Base-by-base conservation (phyloP, 2,797 vertebrate genomes). In the Tympanoctomys barrerae region DNA sequence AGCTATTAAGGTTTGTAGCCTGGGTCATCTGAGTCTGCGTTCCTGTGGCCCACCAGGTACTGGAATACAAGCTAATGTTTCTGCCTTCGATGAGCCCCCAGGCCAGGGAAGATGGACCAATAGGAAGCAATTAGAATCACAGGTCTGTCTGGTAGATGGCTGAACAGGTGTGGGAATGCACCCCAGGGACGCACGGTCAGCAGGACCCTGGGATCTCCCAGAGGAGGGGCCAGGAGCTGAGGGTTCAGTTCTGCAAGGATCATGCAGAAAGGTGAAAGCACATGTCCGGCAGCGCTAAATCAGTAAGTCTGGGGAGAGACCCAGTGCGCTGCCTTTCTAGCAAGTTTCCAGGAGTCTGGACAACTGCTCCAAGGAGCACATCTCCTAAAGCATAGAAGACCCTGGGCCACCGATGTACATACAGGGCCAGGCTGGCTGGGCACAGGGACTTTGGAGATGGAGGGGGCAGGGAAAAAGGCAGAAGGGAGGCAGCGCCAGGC, bases 31-130 rank as follows among this genome's bases (percentile, higher is more conserved):
- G 10, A 1, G 13, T 3, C 8, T 21, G 11, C 52, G 18, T 52
- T 77, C 66, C 52, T 70, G n/a, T 33, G 0, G 2, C 28, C 73
- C 19, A 2, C 24, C 1, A 0, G n/a, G 19, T 16, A 28, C 33
- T 81, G 39, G 68, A 54, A 18, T 39, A 4, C 31, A 46, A 36
- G 12, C 12, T 21, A 16, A 61, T 8, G 26, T 12, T 7, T 68
- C 36, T 49, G 70, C 54, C 59, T 46, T 24, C 26, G 18, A 26
- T 36, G 33, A 57, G 61, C 22, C 21, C 57, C 81, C 28, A 12
- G 39, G 7, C 59, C 0, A 19, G 2, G 14, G 83, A 19, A 22
- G 28, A 66, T 9, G 3, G 5, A 54, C 39, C n/a, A 42, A 26
- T 12, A 70, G 33, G 59, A 78, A 28, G 19, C 0, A 22, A 28